A percentile compares a stretch with the other conserved stretches of the same genome.
These are phyloP conservation scores for Triplophysa siluroides DNA, from an alignment of 2,113 vertebrate genomes.

Conservation along the genomic window DNA sequence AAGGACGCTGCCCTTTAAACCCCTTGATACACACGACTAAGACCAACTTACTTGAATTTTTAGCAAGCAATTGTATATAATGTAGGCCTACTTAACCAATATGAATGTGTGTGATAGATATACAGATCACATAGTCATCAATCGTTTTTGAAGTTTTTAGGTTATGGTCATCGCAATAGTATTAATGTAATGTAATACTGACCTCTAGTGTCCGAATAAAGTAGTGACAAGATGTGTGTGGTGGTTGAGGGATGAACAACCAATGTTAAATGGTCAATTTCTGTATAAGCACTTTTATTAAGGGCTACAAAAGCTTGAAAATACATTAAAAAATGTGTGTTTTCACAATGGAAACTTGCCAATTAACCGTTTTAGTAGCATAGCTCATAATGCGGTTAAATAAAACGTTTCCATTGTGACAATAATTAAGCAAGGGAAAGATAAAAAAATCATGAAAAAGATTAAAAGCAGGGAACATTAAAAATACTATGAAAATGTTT, in stretches of 20 bases:
- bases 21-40: not conserved
- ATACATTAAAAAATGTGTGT: no score
- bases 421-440: no score
- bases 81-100: not conserved
- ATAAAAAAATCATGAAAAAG: no score
- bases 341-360: no score
- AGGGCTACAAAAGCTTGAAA: no score
- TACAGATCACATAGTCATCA: not conserved
- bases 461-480: no score
- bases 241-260: not conserved
- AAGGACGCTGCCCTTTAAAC: not conserved
- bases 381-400: no score
- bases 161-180: not conserved
- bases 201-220: conserved; percentile 42
- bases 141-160: not conserved
- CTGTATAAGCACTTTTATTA: no score
- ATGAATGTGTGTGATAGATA: not conserved
- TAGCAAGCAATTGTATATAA: not conserved
- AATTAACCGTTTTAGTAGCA: no score
- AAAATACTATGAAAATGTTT: no score
- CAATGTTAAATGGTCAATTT: not conserved
- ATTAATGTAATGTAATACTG: conserved; percentile 27
- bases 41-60: not conserved
- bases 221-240: not conserved
- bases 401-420: no score